phyloP scores from a whole-genome alignment of 1,140 invertebrate species.

The Vanessa tameamea region DNA sequence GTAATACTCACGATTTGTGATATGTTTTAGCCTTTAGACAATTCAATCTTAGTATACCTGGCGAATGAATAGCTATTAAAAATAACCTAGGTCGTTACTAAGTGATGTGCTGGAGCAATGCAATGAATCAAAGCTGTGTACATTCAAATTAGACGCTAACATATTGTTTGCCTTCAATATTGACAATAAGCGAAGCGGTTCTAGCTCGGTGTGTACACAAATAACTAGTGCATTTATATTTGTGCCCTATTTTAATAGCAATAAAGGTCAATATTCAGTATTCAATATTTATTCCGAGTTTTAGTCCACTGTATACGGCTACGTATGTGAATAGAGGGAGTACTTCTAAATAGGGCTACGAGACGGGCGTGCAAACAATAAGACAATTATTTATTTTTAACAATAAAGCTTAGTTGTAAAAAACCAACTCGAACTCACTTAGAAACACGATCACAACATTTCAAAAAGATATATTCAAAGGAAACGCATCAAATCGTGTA shows the following conservation, averaged over 20 bases:
- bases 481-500: too few species aligned
- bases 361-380: background rate
- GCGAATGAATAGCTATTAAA: background rate
- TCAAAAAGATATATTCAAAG: too few species aligned
- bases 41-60: background rate
- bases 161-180: conserved; percentile 22
- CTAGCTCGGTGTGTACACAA: background rate
- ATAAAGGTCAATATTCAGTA: background rate
- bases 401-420: too few species aligned
- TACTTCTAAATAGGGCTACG: background rate
- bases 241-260: background rate
- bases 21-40: background rate
- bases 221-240: background rate
- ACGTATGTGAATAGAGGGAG: background rate
- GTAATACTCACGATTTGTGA: too few species aligned
- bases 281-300: background rate
- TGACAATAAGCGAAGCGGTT: conserved; percentile 8
- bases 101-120: background rate
- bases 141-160: conserved; percentile 19
- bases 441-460: too few species aligned
- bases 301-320: conserved; percentile 4
- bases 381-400: too few species aligned
- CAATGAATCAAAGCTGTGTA: conserved; percentile 15
- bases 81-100: background rate
- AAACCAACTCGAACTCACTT: too few species aligned